phyloP scores from a whole-genome alignment of 2,113 vertebrate genomes.

The Polypterus bichir region DNA sequence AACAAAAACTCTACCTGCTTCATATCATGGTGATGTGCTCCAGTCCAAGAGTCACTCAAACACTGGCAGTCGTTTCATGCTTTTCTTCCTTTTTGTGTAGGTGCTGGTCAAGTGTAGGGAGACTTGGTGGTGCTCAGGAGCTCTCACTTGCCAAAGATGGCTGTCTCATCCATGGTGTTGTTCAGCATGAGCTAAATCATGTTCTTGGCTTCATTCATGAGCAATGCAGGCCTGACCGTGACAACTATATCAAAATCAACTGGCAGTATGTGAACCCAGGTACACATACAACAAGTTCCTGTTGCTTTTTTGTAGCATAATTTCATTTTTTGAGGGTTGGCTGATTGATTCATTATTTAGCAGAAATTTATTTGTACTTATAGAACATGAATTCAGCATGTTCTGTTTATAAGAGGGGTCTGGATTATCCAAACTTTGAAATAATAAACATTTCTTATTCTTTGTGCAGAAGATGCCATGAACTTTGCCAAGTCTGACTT shows the following conservation, averaged over 20 bases:
- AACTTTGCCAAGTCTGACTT: no score
- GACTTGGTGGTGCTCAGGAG: constrained; percentile 27
- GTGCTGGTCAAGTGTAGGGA: constrained; percentile 50
- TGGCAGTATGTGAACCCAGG: constrained; percentile 42
- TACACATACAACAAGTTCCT: constrained; percentile 12
- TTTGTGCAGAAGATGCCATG: no score
- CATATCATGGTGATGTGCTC: background rate
- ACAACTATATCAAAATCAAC: constrained; percentile 41
- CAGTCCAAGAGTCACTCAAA: background rate
- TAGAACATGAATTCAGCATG: constrained; percentile 5
- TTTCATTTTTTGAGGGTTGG: constrained; percentile 17
- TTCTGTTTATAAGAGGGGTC: constrained; percentile 20
- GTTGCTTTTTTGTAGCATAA: background rate
- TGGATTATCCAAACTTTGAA: constrained; percentile 33
- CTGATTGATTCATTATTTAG: background rate
- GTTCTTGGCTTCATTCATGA: constrained; percentile 53
- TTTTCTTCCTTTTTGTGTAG: constrained; percentile 26
- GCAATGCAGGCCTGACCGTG: constrained; percentile 47
- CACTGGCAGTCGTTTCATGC: background rate
- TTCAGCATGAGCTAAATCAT: constrained; percentile 54
- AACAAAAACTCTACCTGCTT: background rate
- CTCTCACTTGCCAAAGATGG: constrained; percentile 34
- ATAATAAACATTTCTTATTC: constrained; percentile 27
- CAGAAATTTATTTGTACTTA: background rate
- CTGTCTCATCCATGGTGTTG: constrained; percentile 39